phyloP scores from a whole-genome alignment of 2,797 vertebrate genomes.

The Choloepus didactylus region DNA sequence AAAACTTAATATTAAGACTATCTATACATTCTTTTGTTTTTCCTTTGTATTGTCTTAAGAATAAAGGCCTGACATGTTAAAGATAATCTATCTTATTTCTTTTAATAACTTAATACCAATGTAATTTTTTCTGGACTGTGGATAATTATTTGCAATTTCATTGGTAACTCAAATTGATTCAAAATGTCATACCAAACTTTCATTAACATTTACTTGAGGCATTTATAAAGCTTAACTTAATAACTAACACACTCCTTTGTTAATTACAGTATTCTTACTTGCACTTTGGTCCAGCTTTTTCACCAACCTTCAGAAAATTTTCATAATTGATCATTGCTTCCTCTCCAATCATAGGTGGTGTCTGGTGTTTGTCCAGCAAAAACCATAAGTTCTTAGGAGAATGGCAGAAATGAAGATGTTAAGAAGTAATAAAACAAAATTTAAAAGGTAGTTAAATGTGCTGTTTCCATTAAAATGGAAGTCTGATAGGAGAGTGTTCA shows the following conservation, averaged over 20 bases:
- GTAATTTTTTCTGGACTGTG: conserved; percentile 38
- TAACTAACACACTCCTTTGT: conserved; percentile 26
- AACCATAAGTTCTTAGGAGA: conserved; percentile 96
- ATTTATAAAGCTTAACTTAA: conserved; percentile 54
- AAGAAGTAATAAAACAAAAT: conserved; percentile 54
- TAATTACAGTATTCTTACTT: conserved; percentile 89
- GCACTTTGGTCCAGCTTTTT: conserved; percentile 97
- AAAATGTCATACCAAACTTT: conserved; percentile 37
- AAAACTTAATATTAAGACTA: conserved; percentile 60
- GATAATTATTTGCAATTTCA: conserved; percentile 59
- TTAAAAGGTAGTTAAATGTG: neutral
- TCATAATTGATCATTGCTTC: conserved; percentile 99
- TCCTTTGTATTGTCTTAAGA: conserved; percentile 5
- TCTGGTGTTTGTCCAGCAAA: conserved; percentile 98
- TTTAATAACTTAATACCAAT: conserved; percentile 54
- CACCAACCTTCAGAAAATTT: conserved; percentile 95
- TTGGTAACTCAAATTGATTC: conserved; percentile 25
- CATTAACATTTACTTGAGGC: conserved; percentile 28
- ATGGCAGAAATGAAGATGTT: conserved; percentile 59
- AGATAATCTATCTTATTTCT: conserved; percentile 52
- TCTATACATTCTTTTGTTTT: conserved; percentile 2
- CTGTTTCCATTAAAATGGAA: conserved; percentile 58
- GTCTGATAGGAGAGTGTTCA: neutral
- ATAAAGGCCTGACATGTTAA: neutral
- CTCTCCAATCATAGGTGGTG: conserved; percentile 94